Percentiles rank a stretch among this genome's conserved stretches.
phyloP scores from a whole-genome alignment of 2,888 invertebrate species.

The Anthophora plumipes region DNA sequence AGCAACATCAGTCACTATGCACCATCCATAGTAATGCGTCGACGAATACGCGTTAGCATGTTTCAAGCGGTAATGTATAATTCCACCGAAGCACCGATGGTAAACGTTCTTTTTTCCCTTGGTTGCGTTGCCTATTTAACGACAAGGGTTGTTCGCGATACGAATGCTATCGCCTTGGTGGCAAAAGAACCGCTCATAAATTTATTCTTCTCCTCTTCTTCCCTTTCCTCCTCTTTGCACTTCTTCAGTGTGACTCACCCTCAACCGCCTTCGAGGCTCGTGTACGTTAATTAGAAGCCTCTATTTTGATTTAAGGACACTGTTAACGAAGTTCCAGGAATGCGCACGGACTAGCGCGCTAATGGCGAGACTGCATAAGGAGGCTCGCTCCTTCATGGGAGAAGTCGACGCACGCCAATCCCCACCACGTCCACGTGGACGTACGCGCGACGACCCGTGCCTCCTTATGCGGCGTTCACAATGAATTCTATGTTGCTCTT shows the following conservation, averaged over 20 bases:
- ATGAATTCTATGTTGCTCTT: not conserved
- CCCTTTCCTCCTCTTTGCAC: too few species aligned
- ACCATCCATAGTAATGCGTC: constrained; percentile 42
- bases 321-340: constrained; percentile 71
- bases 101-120: constrained; percentile 22
- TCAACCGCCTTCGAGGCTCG: not conserved
- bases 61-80: constrained; percentile 17
- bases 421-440: constrained; percentile 61
- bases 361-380: constrained; percentile 55
- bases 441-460: constrained; percentile 68
- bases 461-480: constrained; percentile 52
- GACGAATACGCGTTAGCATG: constrained; percentile 19
- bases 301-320: constrained; percentile 67
- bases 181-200: constrained; percentile 56
- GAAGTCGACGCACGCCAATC: constrained; percentile 75
- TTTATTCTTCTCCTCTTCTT: constrained; percentile 16
- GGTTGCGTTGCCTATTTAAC: constrained; percentile 31
- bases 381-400: constrained; percentile 56
- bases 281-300: constrained; percentile 61
- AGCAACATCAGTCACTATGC: constrained; percentile 11
- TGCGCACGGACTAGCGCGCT: constrained; percentile 53
- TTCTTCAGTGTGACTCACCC: not conserved
- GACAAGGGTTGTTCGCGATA: constrained; percentile 38
- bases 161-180: constrained; percentile 16
- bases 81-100: not conserved